A percentile compares a stretch with the other conserved stretches of the same genome.
phyloP scores from a whole-genome alignment of 1,140 invertebrate genomes.

The Drosophila melanica region DNA sequence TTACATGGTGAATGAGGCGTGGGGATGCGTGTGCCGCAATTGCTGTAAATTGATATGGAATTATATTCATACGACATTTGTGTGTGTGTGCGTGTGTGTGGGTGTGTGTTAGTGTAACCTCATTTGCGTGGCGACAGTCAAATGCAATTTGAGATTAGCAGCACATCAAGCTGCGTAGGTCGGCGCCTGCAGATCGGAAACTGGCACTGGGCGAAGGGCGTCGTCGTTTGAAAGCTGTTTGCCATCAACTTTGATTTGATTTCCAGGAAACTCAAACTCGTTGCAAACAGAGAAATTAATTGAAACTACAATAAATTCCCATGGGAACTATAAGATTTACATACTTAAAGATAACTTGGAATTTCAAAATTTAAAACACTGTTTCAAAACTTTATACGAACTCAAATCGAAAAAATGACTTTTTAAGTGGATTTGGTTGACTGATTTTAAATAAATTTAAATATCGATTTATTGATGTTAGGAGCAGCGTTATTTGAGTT shows the following conservation, averaged over 20 bases:
- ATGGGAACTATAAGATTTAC: no score
- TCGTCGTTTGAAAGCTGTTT: conserved; percentile 42
- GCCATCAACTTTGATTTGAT: neutral
- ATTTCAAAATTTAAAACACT: no score
- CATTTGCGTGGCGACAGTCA: conserved; percentile 47
- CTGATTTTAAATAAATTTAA: no score
- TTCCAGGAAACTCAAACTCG: neutral
- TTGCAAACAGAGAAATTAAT: no score
- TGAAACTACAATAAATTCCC: no score
- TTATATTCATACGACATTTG: conserved; percentile 9
- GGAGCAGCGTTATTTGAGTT: no score
- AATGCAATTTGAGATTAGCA: conserved; percentile 67
- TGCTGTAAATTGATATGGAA: conserved; percentile 64
- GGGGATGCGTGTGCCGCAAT: conserved; percentile 38
- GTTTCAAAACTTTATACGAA: no score
- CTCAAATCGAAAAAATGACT: no score
- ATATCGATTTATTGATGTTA: no score
- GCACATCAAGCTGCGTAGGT: conserved; percentile 31
- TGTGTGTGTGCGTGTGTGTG: conserved; percentile 1
- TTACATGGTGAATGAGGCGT: conserved; percentile 34
- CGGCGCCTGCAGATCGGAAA: neutral
- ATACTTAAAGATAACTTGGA: no score
- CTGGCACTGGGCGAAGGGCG: conserved; percentile 12
- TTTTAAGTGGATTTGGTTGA: no score
- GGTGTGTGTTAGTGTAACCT: conserved; percentile 30